Base-by-base conservation (phyloP, 2,888 invertebrate genomes). In the Drosophila ezoana region DNA sequence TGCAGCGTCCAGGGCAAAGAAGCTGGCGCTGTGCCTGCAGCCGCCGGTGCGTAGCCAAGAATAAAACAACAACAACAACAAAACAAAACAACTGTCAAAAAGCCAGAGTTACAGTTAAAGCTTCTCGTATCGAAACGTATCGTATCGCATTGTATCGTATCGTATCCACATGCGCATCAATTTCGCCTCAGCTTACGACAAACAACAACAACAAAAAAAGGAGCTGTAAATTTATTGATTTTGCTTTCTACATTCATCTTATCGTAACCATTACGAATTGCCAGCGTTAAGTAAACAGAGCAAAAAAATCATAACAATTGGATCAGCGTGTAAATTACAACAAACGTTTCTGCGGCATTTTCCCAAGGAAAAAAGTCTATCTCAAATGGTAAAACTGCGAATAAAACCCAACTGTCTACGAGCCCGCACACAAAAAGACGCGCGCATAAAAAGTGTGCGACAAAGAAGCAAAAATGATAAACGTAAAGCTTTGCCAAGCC, bases 351-450 rank as follows among this genome's bases (percentile, higher is more conserved):
- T 59, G 61, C 67, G 52, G 67, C 57, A 82, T 52, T 71, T 72
- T 71, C 62, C 54, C 77, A 67, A 81, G 62, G 73, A 75, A 77
- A 73, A 68, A 77, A 79, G 78, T 79, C 72, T 63, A 88, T 88
- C 79, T 88, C 85, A 88, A 86, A 88, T 86, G 89, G 89, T 86
- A 86, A 88, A 67, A 49, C 64, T 18, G 47, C 59, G 53, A 52
- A 66, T 53, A 63, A 68, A 68, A 68, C 40, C 62, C 58, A 72
- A 77, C 53, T 47, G 70, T 75, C 63, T 75, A 14, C 70, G 44
- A 56, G 23, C 40, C 9, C 11, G n/a, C 51, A 35, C 48, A 61
- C 38, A 44, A 58, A 60, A 64, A 63, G 51, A 58, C 35, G 67
- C 53, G 72, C 63, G 53, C 74, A 74, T 68, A 47, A 63, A 57